Base-by-base conservation (phyloP, 2,113 vertebrate genomes). In the Pelmatolapia mariae region DNA sequence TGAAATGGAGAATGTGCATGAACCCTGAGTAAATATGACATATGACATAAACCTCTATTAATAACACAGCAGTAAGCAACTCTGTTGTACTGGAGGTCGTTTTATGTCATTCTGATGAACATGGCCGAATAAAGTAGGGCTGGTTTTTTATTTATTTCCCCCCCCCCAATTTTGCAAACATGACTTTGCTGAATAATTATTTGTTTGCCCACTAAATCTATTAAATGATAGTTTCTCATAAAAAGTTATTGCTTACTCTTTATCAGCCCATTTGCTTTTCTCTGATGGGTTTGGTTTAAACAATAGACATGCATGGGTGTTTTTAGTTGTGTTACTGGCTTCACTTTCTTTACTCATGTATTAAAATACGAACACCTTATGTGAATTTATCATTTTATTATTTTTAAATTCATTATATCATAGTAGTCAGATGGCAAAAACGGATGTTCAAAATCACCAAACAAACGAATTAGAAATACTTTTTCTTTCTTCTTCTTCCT, bases 1-100 rank as follows among this genome's bases (percentile, higher is more conserved):
- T 76, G 40, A 76, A 76, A 43, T 71, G 66, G 36, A 24, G 43
- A 26, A 18, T 47, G 71, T 76, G 71, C 24, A 76, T 18, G 71
- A 76, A 29, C 43, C 40, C 43, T 47, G 24, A 76, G 16, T 47
- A 73, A 29, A 57, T 57, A 57, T 57, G 54, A 24, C 53, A 43
- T 43, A 6, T 71, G 38, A 18, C 68, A 76, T 76, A 29, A 76
- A 47, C 40, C 22, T 47, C 15, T 29, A 76, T 76, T 47, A 76
- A 47, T 47, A 76, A 76, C 16, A 29, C 71, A 47, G 10, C 6
- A 47, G 71, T 76, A 43, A 76, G 10, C 3, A 18, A 11, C 40
- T 76, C 22, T 76, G 24, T 19, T 11, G 15, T 45, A 47, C 15
- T 76, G 40, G 40, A 47, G 40, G 40, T 47, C 9, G 10, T 76